phyloP scores from a whole-genome alignment of 1,140 invertebrate genomes.

The Drosophila teissieri region DNA sequence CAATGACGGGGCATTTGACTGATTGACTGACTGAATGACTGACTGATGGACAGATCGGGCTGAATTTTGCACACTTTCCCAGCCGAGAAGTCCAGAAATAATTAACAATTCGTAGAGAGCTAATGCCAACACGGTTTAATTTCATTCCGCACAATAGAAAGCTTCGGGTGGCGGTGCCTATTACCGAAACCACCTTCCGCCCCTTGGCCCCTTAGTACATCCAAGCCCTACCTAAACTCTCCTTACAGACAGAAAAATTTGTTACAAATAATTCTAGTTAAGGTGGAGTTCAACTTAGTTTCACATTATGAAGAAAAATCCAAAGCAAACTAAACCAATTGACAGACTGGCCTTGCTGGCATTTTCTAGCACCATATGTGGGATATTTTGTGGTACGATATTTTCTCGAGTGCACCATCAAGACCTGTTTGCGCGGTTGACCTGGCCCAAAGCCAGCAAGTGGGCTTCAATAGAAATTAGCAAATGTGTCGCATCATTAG shows the following conservation, averaged over 20 bases:
- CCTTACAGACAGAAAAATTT: constrained; percentile 10
- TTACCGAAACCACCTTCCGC: constrained; percentile 31
- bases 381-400: too few species aligned
- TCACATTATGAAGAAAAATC: not conserved
- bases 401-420: constrained; percentile 37
- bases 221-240: not conserved
- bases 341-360: too few species aligned
- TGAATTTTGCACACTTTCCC: constrained; percentile 75
- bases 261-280: not conserved
- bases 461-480: constrained; percentile 81
- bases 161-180: constrained; percentile 56
- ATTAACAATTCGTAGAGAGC: constrained; percentile 61
- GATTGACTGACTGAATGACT: constrained; percentile 55
- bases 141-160: constrained; percentile 74
- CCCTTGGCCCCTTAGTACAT: constrained; percentile 24
- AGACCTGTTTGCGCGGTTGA: constrained; percentile 76
- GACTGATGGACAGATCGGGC: constrained; percentile 35
- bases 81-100: constrained; percentile 55
- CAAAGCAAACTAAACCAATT: not conserved
- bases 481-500: constrained; percentile 83
- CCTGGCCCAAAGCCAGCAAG: constrained; percentile 57
- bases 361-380: too few species aligned
- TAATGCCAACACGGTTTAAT: constrained; percentile 81
- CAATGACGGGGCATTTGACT: constrained; percentile 74
- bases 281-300: too few species aligned